Base-by-base conservation (phyloP, 2,888 invertebrate genomes). In the Drosophila prolongata region DNA sequence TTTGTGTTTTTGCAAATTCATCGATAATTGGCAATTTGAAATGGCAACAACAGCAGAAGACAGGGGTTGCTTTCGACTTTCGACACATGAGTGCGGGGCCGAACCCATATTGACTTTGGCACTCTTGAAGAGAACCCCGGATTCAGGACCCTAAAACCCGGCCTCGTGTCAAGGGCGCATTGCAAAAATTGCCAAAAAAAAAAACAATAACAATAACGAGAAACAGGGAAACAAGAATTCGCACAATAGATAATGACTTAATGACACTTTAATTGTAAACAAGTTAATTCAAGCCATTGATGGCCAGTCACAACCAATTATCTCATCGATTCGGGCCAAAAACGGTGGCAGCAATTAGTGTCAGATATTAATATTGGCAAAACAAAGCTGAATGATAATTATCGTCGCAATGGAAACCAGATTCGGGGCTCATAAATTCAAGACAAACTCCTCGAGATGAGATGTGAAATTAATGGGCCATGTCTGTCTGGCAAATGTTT, bases 11-110 rank as follows among this genome's bases (percentile, higher is more conserved):
- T 74, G 89, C 86, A 77, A 84, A 87, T 87, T 87, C 89, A 89
- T 89, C 88, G 89, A 87, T 87, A 87, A 87, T 87, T 87, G 86
- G 79, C 89, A 87, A 87, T 89, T 87, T 77, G 80, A 87, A 87
- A 81, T 76, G 79, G 82, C 87, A 89, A 84, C 84, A 88, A 76
- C 70, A 79, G 30, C 13, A 3, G 70, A 14, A 52, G 46, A 40
- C 79, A 66, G 70, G 88, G 82, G 81, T 87, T 70, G 79, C 72
- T 69, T 75, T 71, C 74, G 78, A 80, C 85, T 66, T 77, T 64
- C 78, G 84, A 83, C 79, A 76, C 70, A 66, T 53, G 37, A 49
- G 59, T 35, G 46, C 54, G 27, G 35, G 34, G 40, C 59, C 59
- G 19, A 59, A 56, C 57, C 46, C 47, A 27, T 72, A 55, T 72